A percentile compares a stretch with the other conserved stretches of the same genome.
Conservation (phyloP, 2,113 vertebrate genomes). For the human (Homo sapiens) region DNA sequence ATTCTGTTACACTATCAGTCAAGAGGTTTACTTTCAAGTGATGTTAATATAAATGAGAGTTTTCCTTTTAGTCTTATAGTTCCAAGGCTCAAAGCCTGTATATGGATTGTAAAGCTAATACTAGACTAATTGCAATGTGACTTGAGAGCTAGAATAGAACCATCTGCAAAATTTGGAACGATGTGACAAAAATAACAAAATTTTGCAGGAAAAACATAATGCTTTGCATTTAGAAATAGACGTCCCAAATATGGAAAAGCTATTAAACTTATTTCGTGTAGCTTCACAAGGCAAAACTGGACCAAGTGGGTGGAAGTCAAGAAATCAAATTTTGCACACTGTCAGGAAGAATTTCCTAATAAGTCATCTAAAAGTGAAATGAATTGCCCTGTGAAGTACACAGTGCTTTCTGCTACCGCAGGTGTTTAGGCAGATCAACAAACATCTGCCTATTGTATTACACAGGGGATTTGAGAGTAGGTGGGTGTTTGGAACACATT, state of each 20-base stretch:
- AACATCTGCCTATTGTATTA: neutral
- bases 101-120: neutral
- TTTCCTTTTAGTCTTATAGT: neutral
- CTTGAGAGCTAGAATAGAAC: constrained; percentile 26
- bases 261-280: neutral
- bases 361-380: neutral
- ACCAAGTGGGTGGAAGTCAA: neutral
- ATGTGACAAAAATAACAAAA: neutral
- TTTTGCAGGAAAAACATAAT: neutral
- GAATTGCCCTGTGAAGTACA: neutral
- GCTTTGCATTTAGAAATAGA: constrained; percentile 17
- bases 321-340: neutral
- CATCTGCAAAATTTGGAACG: neutral
- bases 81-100: neutral
- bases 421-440: neutral
- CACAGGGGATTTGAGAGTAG: neutral
- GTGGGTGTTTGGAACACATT: neutral
- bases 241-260: neutral
- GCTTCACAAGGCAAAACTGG: neutral
- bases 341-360: neutral
- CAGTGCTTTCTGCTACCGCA: neutral
- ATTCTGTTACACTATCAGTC: neutral
- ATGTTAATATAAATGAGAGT: neutral
- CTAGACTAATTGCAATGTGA: neutral
- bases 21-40: constrained; percentile 36